Evolutionary conservation across 2,888 invertebrate species (phyloP), one percentile per base, ranked within the genome.

Genomic region (Aromia moschata): DNA sequence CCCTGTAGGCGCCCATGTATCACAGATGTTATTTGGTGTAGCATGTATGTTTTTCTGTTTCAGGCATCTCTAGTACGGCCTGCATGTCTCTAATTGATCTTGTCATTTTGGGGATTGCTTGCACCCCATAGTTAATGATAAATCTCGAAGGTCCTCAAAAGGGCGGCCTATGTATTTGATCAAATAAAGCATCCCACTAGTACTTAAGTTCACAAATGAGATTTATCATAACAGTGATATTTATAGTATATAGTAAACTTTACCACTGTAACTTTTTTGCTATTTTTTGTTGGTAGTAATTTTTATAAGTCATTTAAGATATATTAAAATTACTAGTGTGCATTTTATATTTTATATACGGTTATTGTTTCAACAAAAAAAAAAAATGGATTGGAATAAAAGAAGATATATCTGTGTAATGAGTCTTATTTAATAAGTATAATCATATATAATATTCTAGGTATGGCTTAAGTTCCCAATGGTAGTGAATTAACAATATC

Each of bases 21-120:
- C 31, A 14, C 33, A 33, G 33, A 10, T 56, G 3, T 36, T 10
- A 36, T 41, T 64, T 51, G 45, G 40, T 66, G 60, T 59, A 68
- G 71, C 74, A 77, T 75, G 74, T 71, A 62, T 74, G 58, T 71
- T 68, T 68, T 74, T 77, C 73, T 80, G 78, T 81, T 81, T 77
- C 81, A 82, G 81, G 78, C 76, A 76, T 75, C 77, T 74, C 69
- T 81, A 80, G 77, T 74, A 64, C 77, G 79, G 70, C 83, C 84
- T 85, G 86, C 85, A 86, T 86, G 85, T 82, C 84, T 85, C 79
- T 85, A 84, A 79, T 76, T 73, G 76, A 73, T 65, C 60, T 68
- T 69, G 58, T 68, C 11, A 17, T 58, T 53, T 51, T 60, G 57
- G 63, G 67, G 60, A 64, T 62, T 69, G 68, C 69, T 68, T 65